Conservation (phyloP, 2,797 vertebrate species). For the Aselliscus stoliczkanus region DNA sequence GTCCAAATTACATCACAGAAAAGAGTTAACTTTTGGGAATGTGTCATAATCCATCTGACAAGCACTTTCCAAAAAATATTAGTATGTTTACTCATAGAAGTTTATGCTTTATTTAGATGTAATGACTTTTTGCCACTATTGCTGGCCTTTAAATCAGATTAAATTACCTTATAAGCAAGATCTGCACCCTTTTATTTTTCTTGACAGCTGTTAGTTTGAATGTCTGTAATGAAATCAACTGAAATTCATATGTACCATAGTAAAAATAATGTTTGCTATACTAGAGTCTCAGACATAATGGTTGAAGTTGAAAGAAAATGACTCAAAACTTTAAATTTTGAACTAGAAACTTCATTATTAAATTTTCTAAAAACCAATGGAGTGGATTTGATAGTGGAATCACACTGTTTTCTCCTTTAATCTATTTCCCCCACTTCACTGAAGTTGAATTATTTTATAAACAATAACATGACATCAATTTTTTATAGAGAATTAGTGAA, state of each 20-base stretch:
- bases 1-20: constrained; percentile 79
- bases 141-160: constrained; percentile 81
- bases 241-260: constrained; percentile 73
- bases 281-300: constrained; percentile 65
- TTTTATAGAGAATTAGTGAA: neutral
- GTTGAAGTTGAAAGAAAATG: constrained; percentile 57
- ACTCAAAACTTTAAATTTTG: constrained; percentile 39
- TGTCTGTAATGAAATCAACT: constrained; percentile 78
- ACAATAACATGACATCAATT: neutral
- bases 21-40: constrained; percentile 77
- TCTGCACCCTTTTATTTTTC: constrained; percentile 77
- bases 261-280: constrained; percentile 60
- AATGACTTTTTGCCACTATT: constrained; percentile 74
- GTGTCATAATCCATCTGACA: constrained; percentile 75
- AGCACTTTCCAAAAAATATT: constrained; percentile 79
- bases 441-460: neutral
- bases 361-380: neutral
- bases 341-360: neutral
- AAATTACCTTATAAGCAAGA: constrained; percentile 78
- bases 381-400: neutral
- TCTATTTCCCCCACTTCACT: neutral
- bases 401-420: neutral
- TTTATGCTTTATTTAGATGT: constrained; percentile 80
- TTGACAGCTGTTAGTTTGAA: constrained; percentile 81
- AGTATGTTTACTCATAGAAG: constrained; percentile 80